Conservation (phyloP, 2,888 invertebrate genomes). For the Stenichneumon culpator region DNA sequence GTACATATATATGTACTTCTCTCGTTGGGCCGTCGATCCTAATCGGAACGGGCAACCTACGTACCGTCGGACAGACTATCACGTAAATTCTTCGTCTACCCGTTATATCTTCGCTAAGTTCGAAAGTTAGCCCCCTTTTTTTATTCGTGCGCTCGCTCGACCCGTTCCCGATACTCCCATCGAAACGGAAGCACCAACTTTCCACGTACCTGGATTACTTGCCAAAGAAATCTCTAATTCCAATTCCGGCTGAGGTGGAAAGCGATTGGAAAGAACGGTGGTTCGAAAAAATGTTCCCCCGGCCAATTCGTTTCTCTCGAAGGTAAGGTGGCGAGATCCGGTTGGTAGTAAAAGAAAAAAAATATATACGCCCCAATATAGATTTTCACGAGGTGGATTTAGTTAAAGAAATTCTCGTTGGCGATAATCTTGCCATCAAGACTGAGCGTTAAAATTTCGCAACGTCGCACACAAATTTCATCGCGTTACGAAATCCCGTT, state of each 20-base stretch:
- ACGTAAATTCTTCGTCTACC: slow-evolving; percentile 28
- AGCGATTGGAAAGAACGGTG: neutral
- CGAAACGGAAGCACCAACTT: slow-evolving; percentile 30
- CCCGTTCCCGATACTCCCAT: slow-evolving; percentile 10
- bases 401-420: neutral
- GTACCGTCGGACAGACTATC: slow-evolving; percentile 13
- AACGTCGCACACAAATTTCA: slow-evolving; percentile 20
- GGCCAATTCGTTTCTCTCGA: neutral
- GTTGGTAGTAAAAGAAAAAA: neutral
- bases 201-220: slow-evolving; percentile 27
- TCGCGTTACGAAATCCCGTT: slow-evolving; percentile 32
- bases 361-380: too few relatives aligned
- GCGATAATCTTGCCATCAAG: neutral
- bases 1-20: neutral
- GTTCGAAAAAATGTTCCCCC: slow-evolving; percentile 7
- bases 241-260: slow-evolving; percentile 16
- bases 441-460: neutral
- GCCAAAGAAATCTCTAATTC: slow-evolving; percentile 33
- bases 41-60: slow-evolving; percentile 6
- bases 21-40: slow-evolving; percentile 6
- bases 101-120: slow-evolving; percentile 19
- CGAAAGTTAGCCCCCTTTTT: slow-evolving; percentile 16
- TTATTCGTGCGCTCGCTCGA: slow-evolving; percentile 13
- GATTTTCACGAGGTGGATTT: too few relatives aligned
- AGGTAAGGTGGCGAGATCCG: neutral